phyloP scores from a whole-genome alignment of 2,797 vertebrate genomes.

The Centroberyx gerrardi region DNA sequence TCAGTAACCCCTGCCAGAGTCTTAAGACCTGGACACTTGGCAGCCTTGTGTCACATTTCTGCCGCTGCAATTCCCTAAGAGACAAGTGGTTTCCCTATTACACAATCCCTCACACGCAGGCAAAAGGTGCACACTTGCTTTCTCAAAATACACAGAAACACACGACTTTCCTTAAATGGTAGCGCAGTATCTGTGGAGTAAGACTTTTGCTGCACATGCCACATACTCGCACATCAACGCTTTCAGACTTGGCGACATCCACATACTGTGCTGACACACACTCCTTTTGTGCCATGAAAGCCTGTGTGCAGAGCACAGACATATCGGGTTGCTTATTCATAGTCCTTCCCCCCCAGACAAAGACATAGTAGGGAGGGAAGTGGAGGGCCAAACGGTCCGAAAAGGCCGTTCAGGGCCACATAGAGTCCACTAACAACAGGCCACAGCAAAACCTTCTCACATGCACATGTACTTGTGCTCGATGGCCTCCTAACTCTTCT shows the following conservation, averaged over 20 bases:
- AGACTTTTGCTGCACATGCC: neutral
- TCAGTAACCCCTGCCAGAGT: slow-evolving; percentile 50
- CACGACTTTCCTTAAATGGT: neutral
- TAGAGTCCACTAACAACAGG: neutral
- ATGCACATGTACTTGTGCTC: neutral
- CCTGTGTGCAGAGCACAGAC: neutral
- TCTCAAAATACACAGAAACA: slow-evolving; percentile 25
- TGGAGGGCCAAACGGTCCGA: no score
- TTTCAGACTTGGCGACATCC: neutral
- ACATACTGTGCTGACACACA: slow-evolving; percentile 5
- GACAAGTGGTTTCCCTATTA: slow-evolving; percentile 47
- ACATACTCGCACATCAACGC: neutral
- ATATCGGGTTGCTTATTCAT: no score
- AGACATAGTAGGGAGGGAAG: no score
- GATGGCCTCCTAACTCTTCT: no score
- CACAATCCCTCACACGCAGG: slow-evolving; percentile 26
- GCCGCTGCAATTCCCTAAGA: slow-evolving; percentile 29
- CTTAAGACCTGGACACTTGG: slow-evolving; percentile 56
- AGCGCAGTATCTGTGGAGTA: neutral
- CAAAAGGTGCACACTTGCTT: slow-evolving; percentile 8
- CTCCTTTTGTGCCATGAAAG: neutral
- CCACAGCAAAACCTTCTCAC: neutral
- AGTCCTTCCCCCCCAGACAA: no score
- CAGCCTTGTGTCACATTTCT: slow-evolving; percentile 73
- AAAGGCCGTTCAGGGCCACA: neutral